A percentile compares a stretch with the other conserved stretches of the same genome.
phyloP scores from a whole-genome alignment of 2,888 invertebrate species.

The Tinea trinotella region DNA sequence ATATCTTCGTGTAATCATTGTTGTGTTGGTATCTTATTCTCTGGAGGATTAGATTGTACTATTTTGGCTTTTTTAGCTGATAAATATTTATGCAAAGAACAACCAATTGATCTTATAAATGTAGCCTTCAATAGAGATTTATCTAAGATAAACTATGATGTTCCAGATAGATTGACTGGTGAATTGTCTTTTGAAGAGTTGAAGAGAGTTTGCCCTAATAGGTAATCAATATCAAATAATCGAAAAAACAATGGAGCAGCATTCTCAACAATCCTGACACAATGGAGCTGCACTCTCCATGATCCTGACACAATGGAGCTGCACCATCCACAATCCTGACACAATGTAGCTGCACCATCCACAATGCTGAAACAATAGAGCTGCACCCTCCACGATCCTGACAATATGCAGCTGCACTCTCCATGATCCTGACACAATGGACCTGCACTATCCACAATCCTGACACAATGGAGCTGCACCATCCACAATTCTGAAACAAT shows the following conservation, averaged over 20 bases:
- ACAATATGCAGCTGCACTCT: too few species aligned
- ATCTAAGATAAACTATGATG: slow-evolving; percentile 66
- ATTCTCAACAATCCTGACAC: too few species aligned
- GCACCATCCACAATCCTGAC: too few species aligned
- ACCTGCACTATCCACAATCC: too few species aligned
- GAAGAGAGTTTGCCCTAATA: slow-evolving; percentile 74
- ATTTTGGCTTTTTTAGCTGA: slow-evolving; percentile 87
- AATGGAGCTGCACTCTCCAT: too few species aligned
- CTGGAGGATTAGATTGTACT: slow-evolving; percentile 97
- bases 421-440: too few species aligned
- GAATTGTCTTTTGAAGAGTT: slow-evolving; percentile 79
- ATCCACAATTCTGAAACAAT: too few species aligned
- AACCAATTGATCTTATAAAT: slow-evolving; percentile 92
- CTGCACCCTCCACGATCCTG: too few species aligned
- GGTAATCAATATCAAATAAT: too few species aligned
- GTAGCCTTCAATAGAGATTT: slow-evolving; percentile 85
- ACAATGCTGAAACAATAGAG: too few species aligned
- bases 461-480: too few species aligned
- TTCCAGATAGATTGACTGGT: slow-evolving; percentile 90
- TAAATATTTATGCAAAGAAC: slow-evolving; percentile 73
- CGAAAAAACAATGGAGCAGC: background rate
- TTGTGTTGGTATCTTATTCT: slow-evolving; percentile 88
- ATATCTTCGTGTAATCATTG: slow-evolving; percentile 66
- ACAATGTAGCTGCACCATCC: background rate
- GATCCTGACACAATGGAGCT: too few species aligned